Percentiles rank a stretch among this genome's conserved stretches.
phyloP scores from a whole-genome alignment of 2,113 vertebrate species.

The Paradoxurus hermaphroditus region DNA sequence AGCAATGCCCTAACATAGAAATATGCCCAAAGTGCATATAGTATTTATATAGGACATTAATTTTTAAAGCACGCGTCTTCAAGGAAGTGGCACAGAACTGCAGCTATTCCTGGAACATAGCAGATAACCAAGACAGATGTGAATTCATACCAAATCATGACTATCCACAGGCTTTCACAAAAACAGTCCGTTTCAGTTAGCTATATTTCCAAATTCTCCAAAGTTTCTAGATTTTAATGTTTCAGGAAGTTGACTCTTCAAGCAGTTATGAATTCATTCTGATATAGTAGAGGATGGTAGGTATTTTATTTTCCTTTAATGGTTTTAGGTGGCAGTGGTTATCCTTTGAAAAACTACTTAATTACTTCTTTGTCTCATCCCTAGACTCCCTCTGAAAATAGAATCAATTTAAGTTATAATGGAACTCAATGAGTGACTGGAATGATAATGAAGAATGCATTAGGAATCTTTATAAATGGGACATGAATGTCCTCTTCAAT shows the following conservation, averaged over 20 bases:
- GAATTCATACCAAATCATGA: background rate
- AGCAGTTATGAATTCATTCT: slow-evolving; percentile 27
- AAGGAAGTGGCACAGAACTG: background rate
- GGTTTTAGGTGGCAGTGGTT: slow-evolving; percentile 63
- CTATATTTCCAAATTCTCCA: background rate
- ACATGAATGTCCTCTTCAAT: slow-evolving; percentile 41
- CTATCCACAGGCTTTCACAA: background rate
- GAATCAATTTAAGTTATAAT: slow-evolving; percentile 80
- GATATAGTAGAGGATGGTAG: background rate
- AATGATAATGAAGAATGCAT: slow-evolving; percentile 75
- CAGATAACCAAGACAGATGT: background rate
- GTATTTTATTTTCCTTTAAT: slow-evolving; percentile 15
- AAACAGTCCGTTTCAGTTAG: background rate
- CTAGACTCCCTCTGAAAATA: slow-evolving; percentile 69
- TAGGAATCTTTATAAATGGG: slow-evolving; percentile 62
- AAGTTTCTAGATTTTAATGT: slow-evolving; percentile 11
- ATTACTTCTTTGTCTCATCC: slow-evolving; percentile 75
- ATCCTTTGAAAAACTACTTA: slow-evolving; percentile 76
- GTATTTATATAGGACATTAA: background rate
- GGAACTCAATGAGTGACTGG: slow-evolving; percentile 71
- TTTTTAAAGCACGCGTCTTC: background rate
- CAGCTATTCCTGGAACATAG: background rate
- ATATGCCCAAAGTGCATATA: background rate
- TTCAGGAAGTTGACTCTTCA: background rate
- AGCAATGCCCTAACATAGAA: background rate